Percentiles rank a stretch among this genome's conserved stretches.
phyloP scores from a whole-genome alignment of 2,888 invertebrate species.

The Alcis repandata region DNA sequence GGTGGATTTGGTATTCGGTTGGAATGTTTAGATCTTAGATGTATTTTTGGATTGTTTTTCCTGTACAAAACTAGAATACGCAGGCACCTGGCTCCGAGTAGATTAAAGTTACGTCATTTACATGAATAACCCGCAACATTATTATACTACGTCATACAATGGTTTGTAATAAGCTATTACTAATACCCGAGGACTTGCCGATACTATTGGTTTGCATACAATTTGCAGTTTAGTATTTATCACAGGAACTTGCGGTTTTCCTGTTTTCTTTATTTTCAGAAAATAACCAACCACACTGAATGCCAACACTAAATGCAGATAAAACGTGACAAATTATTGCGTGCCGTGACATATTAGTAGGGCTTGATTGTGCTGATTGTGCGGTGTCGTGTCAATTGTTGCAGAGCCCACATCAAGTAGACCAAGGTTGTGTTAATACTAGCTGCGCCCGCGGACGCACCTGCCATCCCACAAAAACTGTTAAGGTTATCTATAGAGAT shows the following conservation, averaged over 20 bases:
- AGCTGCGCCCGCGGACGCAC: too few relatives aligned
- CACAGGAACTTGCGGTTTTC: background rate
- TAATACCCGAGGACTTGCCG: too few relatives aligned
- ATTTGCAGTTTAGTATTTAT: background rate
- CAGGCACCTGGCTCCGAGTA: too few relatives aligned
- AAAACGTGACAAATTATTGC: too few relatives aligned
- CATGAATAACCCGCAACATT: background rate
- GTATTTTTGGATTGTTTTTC: background rate
- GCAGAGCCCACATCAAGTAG: too few relatives aligned
- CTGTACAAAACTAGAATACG: background rate
- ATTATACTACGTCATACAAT: background rate
- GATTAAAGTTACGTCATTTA: background rate
- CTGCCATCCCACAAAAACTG: too few relatives aligned
- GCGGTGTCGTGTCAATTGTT: background rate
- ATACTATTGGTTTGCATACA: background rate
- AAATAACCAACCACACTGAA: too few relatives aligned
- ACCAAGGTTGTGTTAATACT: too few relatives aligned
- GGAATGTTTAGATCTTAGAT: background rate
- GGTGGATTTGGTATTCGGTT: background rate
- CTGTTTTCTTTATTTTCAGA: slow-evolving; percentile 1
- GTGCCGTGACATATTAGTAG: background rate
- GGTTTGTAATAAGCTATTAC: background rate
- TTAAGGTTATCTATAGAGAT: too few relatives aligned
- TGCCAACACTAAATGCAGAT: background rate
- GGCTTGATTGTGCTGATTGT: background rate